phyloP scores from a whole-genome alignment of 2,888 invertebrate species.

The Leptopterna dolabrata region DNA sequence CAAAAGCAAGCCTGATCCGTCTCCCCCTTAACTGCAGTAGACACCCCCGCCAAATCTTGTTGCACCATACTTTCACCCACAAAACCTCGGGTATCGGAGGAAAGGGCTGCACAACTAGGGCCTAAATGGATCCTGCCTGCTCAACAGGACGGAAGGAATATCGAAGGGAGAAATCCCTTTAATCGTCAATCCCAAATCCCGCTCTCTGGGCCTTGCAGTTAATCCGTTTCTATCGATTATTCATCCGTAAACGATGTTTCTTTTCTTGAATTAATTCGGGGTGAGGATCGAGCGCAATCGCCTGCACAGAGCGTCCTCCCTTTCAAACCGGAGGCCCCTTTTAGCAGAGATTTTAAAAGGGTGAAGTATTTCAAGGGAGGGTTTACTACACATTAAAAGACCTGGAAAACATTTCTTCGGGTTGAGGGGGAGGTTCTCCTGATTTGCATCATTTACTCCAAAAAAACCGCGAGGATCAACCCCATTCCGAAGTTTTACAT shows the following conservation, averaged over 20 bases:
- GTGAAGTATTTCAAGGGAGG: background rate
- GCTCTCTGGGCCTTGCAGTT: background rate
- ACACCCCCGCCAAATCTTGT: too few species aligned
- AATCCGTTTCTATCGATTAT: background rate
- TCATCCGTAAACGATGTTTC: background rate
- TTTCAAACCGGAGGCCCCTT: background rate
- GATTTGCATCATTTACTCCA: background rate
- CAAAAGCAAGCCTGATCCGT: too few species aligned
- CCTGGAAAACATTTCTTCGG: background rate
- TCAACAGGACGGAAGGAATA: too few species aligned
- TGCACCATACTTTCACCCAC: too few species aligned
- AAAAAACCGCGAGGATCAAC: background rate
- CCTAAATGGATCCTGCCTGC: too few species aligned
- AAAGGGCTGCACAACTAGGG: too few species aligned
- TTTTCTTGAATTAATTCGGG: background rate
- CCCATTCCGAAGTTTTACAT: background rate
- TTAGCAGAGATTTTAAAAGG: background rate
- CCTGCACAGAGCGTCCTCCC: background rate
- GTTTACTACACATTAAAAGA: background rate
- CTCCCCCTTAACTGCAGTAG: too few species aligned
- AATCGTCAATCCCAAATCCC: background rate
- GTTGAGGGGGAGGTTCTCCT: background rate
- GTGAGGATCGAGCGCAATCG: background rate
- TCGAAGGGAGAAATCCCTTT: background rate
- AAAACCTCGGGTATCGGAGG: too few species aligned